phyloP scores from a whole-genome alignment of 2,113 vertebrate genomes.

The Esox niger region DNA sequence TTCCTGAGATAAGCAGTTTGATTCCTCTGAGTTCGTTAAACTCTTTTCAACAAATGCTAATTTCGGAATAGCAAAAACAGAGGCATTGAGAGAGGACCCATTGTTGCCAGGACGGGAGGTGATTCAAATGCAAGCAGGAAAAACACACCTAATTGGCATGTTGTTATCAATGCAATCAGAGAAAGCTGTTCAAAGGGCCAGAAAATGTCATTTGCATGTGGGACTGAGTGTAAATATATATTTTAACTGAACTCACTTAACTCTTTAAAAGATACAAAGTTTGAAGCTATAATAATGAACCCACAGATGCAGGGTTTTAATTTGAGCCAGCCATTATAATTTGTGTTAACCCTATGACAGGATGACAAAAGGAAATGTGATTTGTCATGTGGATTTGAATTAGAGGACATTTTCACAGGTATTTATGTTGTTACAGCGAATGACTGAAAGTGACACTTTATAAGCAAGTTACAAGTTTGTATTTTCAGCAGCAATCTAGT shows the following conservation, averaged over 20 bases:
- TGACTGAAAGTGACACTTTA: no score
- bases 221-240: not conserved
- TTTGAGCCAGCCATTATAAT: no score
- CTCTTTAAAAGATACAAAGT: no score
- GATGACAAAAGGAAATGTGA: no score
- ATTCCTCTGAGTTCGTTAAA: constrained; percentile 33
- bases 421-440: no score
- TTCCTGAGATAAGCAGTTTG: constrained; percentile 48
- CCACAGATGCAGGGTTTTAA: no score
- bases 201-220: constrained; percentile 26
- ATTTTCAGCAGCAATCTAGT: no score
- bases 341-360: no score
- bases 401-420: no score
- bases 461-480: no score
- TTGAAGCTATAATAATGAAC: no score
- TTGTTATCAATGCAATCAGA: constrained; percentile 39
- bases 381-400: no score
- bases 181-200: constrained; percentile 31
- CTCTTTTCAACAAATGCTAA: constrained; percentile 46
- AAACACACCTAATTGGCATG: constrained; percentile 35
- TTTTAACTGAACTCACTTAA: not conserved
- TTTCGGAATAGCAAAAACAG: constrained; percentile 41
- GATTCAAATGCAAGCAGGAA: constrained; percentile 39
- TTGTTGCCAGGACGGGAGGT: constrained; percentile 37
- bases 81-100: constrained; percentile 31